Percentiles rank a stretch among this genome's conserved stretches.
phyloP scores from a whole-genome alignment of 2,888 invertebrate species.

The Deilephila porcellus region DNA sequence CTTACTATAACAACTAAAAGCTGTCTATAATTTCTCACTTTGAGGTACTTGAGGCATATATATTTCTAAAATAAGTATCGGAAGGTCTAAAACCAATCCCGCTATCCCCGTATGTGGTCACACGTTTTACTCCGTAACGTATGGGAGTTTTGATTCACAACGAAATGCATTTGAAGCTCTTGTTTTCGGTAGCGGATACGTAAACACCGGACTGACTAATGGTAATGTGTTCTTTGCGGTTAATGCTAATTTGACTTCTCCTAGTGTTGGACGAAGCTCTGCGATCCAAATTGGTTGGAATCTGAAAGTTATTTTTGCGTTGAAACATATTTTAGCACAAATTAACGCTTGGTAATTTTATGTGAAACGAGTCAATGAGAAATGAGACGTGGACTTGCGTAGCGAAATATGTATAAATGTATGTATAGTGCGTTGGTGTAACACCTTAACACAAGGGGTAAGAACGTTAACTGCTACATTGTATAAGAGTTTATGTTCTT shows the following conservation, averaged over 20 bases:
- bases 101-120: slow-evolving; percentile 30
- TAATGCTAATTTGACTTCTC: slow-evolving; percentile 28
- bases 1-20: too few species aligned
- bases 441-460: too few species aligned
- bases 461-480: too few species aligned
- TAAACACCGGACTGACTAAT: slow-evolving; percentile 43
- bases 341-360: not conserved
- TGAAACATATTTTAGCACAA: not conserved
- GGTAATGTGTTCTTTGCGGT: slow-evolving; percentile 23
- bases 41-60: too few species aligned
- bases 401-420: too few species aligned
- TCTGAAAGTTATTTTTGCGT: not conserved
- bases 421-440: too few species aligned
- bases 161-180: slow-evolving; percentile 53
- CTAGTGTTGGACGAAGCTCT: slow-evolving; percentile 26
- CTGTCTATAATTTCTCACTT: too few species aligned
- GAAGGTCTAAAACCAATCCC: slow-evolving; percentile 44
- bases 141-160: slow-evolving; percentile 69
- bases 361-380: not conserved
- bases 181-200: slow-evolving; percentile 42
- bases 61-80: slow-evolving; percentile 36
- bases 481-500: too few species aligned
- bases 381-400: not conserved
- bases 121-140: slow-evolving; percentile 56
- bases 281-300: slow-evolving; percentile 13